phyloP scores from a whole-genome alignment of 1,140 invertebrate species.

The Papilio aristodemus region DNA sequence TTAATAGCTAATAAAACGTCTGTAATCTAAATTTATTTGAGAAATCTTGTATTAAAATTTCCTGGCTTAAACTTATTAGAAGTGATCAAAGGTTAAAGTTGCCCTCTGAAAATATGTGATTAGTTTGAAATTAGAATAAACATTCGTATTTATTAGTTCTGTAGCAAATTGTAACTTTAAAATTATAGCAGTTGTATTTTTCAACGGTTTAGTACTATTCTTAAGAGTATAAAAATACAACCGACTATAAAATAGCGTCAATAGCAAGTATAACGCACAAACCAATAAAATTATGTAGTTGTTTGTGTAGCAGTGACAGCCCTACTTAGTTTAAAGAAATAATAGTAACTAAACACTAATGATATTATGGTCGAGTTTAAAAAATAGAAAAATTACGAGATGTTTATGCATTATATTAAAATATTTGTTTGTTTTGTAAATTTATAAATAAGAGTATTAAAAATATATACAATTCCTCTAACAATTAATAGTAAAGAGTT shows the following conservation, averaged over 20 bases:
- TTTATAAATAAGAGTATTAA: neutral
- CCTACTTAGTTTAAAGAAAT: no score
- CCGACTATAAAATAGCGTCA: neutral
- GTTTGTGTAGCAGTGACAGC: neutral
- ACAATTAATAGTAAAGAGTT: slow-evolving; percentile 41
- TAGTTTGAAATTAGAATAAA: neutral
- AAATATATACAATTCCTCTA: neutral
- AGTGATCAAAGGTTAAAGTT: neutral
- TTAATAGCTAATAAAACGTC: neutral
- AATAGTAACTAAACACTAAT: neutral
- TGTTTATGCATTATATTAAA: no score
- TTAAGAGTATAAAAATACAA: neutral
- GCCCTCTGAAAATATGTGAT: neutral
- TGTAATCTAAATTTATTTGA: neutral
- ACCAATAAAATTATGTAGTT: neutral
- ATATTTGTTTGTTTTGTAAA: no score
- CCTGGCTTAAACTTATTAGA: neutral
- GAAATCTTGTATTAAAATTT: neutral
- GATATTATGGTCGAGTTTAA: no score
- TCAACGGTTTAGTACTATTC: neutral
- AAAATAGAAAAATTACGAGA: neutral
- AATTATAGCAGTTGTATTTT: neutral
- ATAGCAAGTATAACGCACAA: neutral
- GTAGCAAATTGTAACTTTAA: neutral
- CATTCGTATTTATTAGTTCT: neutral